These are phyloP conservation scores for Menidia beryllina DNA, from an alignment of 2,113 vertebrate species.

Conservation along the genomic window DNA sequence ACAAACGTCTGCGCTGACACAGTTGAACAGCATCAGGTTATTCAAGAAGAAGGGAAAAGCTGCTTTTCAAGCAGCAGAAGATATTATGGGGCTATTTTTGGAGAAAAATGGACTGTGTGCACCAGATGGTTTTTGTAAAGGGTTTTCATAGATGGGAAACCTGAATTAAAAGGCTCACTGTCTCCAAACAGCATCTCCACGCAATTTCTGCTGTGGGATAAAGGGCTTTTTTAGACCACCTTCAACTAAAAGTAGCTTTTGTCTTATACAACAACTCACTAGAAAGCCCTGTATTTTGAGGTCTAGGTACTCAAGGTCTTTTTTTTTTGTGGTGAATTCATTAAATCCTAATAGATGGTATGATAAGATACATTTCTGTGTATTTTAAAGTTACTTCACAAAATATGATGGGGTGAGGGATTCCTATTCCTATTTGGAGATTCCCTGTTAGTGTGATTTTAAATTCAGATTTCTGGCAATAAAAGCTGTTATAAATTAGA, in stretches of 20 bases:
- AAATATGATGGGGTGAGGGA: no score
- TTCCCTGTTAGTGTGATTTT: constrained; percentile 12
- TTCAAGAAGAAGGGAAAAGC: constrained; percentile 38
- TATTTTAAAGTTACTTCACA: not conserved
- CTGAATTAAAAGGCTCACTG: constrained; percentile 48
- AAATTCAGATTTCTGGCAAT: constrained; percentile 6
- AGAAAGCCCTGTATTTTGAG: not conserved
- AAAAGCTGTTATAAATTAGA: constrained; percentile 5
- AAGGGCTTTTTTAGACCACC: not conserved
- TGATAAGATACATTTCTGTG: no score
- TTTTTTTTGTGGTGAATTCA: no score
- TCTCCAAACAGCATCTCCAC: constrained; percentile 27
- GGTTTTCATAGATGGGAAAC: constrained; percentile 54
- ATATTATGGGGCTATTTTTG: constrained; percentile 42
- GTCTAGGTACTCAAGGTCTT: no score
- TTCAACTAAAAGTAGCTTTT: not conserved
- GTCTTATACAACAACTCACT: not conserved
- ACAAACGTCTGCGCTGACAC: constrained; percentile 58
- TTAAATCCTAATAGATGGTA: no score
- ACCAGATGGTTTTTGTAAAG: constrained; percentile 70
- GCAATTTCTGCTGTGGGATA: no score
- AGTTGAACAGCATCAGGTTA: constrained; percentile 58
- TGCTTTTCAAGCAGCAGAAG: constrained; percentile 24
- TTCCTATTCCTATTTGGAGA: constrained; percentile 19
- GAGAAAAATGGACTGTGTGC: constrained; percentile 44